phyloP scores from a whole-genome alignment of 2,888 invertebrate genomes.

The Sympetrum striolatum region DNA sequence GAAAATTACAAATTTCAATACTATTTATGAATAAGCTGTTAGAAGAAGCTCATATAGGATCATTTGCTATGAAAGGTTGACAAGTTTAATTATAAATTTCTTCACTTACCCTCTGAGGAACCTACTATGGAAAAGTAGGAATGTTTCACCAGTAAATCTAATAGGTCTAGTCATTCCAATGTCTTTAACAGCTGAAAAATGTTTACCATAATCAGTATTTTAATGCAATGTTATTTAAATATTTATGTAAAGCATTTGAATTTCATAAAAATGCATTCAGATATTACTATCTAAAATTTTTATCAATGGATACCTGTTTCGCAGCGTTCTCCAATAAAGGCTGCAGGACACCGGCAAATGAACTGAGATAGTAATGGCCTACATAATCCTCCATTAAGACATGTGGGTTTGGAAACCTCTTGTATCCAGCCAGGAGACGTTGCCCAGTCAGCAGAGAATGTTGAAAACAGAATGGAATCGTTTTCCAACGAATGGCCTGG shows the following conservation, averaged over 20 bases:
- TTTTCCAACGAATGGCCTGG: constrained; percentile 10
- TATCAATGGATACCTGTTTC: constrained; percentile 2
- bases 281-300: not conserved
- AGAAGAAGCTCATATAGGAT: too few relatives aligned
- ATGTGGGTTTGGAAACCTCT: constrained; percentile 55
- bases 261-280: too few relatives aligned
- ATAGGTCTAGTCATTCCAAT: constrained; percentile 62
- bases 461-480: constrained; percentile 16
- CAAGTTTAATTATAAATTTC: not conserved
- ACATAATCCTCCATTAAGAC: constrained; percentile 81
- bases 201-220: not conserved
- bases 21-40: too few relatives aligned
- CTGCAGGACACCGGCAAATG: constrained; percentile 75
- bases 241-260: not conserved
- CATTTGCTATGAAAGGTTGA: not conserved
- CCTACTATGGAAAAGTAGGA: constrained; percentile 78
- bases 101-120: constrained; percentile 74
- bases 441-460: constrained; percentile 23
- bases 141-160: constrained; percentile 80
- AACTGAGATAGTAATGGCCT: constrained; percentile 79
- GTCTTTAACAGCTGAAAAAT: constrained; percentile 47
- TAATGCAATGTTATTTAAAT: not conserved
- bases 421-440: constrained; percentile 16
- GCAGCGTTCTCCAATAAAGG: constrained; percentile 45
- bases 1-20: not conserved